phyloP scores from a whole-genome alignment of 2,888 invertebrate species.

The Pyrgus malvae region DNA sequence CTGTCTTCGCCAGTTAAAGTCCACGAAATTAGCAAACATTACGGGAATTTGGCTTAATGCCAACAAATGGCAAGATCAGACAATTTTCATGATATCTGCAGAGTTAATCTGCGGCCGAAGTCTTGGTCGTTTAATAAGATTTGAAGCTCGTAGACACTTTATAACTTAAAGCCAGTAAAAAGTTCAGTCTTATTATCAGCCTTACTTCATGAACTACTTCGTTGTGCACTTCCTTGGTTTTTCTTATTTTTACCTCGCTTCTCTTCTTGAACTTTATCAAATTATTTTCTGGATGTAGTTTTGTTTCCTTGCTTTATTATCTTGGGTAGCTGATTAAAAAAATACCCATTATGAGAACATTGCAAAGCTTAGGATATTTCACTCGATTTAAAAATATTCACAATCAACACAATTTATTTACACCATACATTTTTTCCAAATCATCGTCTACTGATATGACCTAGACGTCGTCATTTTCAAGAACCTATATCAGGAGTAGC shows the following conservation, averaged over 20 bases:
- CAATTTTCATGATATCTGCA: slow-evolving; percentile 28
- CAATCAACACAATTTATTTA: neutral
- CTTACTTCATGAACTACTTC: slow-evolving; percentile 22
- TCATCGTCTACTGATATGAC: slow-evolving; percentile 32
- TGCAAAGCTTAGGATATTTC: neutral
- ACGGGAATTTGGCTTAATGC: slow-evolving; percentile 23
- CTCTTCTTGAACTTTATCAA: neutral
- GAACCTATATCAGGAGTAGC: slow-evolving; percentile 7
- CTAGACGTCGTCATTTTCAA: slow-evolving; percentile 36
- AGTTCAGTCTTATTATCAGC: slow-evolving; percentile 24
- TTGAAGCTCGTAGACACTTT: slow-evolving; percentile 27
- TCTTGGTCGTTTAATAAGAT: slow-evolving; percentile 29
- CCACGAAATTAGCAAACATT: slow-evolving; percentile 28
- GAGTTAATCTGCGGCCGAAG: slow-evolving; percentile 27
- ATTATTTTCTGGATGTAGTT: neutral
- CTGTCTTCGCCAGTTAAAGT: slow-evolving; percentile 24
- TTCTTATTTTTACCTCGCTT: neutral
- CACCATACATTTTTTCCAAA: slow-evolving; percentile 19
- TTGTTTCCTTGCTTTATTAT: too few relatives aligned
- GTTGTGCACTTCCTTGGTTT: slow-evolving; percentile 4
- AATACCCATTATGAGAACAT: neutral
- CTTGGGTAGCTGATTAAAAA: too few relatives aligned
- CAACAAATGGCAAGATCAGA: slow-evolving; percentile 28
- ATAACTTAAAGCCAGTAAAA: slow-evolving; percentile 28
- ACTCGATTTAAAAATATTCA: neutral